These are phyloP conservation scores for Alauda arvensis DNA, from an alignment of 2,797 vertebrate species.

Conservation along the genomic window DNA sequence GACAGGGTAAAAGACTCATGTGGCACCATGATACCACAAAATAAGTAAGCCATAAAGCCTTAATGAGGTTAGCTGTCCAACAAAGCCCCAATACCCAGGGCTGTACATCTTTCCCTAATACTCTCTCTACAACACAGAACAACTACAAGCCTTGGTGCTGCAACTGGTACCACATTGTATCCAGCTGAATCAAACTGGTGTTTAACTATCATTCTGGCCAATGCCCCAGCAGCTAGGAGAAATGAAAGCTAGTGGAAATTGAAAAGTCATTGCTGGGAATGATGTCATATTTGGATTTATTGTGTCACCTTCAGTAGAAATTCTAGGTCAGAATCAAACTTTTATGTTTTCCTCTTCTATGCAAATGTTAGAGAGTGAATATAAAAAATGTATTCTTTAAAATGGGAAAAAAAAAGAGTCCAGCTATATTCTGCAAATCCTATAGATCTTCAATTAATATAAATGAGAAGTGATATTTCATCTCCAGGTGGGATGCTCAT, in stretches of 20 bases:
- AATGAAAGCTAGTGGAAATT: background rate
- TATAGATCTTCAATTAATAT: background rate
- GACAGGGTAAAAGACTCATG: background rate
- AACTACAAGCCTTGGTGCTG: background rate
- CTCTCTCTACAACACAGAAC: background rate
- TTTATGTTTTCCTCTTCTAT: background rate
- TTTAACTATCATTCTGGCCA: background rate
- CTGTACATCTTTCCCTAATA: background rate
- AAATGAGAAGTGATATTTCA: background rate
- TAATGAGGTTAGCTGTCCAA: background rate
- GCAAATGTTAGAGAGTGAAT: accelerated
- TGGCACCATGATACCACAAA: background rate
- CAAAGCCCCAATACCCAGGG: background rate
- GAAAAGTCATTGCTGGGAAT: background rate
- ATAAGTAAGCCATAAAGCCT: background rate
- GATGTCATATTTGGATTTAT: background rate
- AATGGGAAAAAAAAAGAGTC: background rate
- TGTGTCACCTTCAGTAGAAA: background rate
- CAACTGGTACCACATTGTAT: background rate
- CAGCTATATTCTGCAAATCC: background rate
- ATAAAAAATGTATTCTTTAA: background rate
- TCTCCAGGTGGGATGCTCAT: background rate
- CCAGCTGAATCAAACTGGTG: background rate
- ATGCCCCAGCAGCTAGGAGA: background rate
- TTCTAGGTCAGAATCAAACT: background rate